A percentile compares a stretch with the other conserved stretches of the same genome.
phyloP scores from a whole-genome alignment of 2,888 invertebrate species.

The Cylindroiulus punctatus region DNA sequence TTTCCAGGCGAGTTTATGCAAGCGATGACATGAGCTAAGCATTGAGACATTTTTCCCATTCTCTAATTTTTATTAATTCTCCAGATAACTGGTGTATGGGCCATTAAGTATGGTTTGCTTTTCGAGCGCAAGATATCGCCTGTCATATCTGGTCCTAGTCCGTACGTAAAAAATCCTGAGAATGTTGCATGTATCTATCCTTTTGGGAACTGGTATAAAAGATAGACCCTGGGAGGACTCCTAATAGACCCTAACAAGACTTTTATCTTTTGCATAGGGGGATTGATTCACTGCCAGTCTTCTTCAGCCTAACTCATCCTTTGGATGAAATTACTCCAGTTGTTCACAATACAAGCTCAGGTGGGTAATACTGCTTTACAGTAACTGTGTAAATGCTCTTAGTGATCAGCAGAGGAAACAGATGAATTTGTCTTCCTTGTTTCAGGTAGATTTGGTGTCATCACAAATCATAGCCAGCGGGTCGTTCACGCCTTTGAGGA shows the following conservation, averaged over 20 bases:
- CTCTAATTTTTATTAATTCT: slow-evolving; percentile 39
- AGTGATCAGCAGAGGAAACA: no score
- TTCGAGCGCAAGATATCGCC: slow-evolving; percentile 71
- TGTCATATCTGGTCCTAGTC: background rate
- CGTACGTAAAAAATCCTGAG: background rate
- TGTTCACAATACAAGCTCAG: slow-evolving; percentile 64
- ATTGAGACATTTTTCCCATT: no score
- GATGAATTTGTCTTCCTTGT: slow-evolving; percentile 36
- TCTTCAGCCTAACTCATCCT: slow-evolving; percentile 89
- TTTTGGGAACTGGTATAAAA: no score
- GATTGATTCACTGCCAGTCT: slow-evolving; percentile 73
- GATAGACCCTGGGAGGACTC: no score
- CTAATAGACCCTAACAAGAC: background rate
- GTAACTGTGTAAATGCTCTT: background rate
- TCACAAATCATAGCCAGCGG: slow-evolving; percentile 69
- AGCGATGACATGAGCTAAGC: no score
- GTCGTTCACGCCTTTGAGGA: slow-evolving; percentile 81
- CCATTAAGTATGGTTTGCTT: slow-evolving; percentile 84
- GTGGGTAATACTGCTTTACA: background rate
- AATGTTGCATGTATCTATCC: no score
- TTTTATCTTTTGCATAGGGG: background rate
- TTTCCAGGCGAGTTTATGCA: slow-evolving; percentile 68
- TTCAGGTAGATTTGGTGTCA: slow-evolving; percentile 40
- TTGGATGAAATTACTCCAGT: slow-evolving; percentile 91
- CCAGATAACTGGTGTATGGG: slow-evolving; percentile 84